A percentile compares a stretch with the other conserved stretches of the same genome.
Evolutionary conservation across 2,797 vertebrate species (phyloP).

Genomic region (Spondyliosoma cantharus): DNA sequence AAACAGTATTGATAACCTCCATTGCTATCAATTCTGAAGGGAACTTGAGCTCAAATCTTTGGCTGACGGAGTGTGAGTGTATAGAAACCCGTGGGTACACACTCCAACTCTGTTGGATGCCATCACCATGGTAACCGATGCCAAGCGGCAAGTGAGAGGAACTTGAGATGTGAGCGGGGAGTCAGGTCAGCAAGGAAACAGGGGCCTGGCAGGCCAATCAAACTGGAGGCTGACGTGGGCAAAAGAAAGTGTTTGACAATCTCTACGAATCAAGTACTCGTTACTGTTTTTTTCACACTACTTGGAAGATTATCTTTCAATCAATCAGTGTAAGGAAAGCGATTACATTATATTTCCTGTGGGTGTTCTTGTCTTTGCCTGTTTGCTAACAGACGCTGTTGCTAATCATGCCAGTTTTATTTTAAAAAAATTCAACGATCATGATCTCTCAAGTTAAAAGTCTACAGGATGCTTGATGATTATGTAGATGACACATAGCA

Average conservation of each 20-base stretch:
- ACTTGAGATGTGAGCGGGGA: conserved; percentile 64
- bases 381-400: neutral
- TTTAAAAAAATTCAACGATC: too few relatives aligned
- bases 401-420: neutral
- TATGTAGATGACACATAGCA: too few relatives aligned
- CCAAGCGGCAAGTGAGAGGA: conserved; percentile 64
- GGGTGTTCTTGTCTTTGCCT: neutral
- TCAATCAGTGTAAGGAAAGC: neutral
- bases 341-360: neutral
- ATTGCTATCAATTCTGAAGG: neutral
- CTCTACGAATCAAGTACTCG: neutral
- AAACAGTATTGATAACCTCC: neutral
- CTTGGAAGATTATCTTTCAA: neutral
- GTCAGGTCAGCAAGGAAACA: conserved; percentile 39
- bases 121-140: conserved; percentile 69
- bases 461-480: neutral
- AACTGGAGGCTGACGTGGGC: neutral
- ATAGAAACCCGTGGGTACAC: conserved; percentile 23
- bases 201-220: conserved; percentile 1
- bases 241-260: neutral
- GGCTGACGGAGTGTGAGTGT: neutral
- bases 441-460: neutral
- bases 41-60: neutral
- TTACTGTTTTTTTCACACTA: neutral
- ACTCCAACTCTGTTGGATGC: conserved; percentile 48